Evolutionary conservation across 2,797 vertebrate genomes (phyloP), one percentile per base, ranked within the genome.

Genomic region (Myiothlypis coronata): DNA sequence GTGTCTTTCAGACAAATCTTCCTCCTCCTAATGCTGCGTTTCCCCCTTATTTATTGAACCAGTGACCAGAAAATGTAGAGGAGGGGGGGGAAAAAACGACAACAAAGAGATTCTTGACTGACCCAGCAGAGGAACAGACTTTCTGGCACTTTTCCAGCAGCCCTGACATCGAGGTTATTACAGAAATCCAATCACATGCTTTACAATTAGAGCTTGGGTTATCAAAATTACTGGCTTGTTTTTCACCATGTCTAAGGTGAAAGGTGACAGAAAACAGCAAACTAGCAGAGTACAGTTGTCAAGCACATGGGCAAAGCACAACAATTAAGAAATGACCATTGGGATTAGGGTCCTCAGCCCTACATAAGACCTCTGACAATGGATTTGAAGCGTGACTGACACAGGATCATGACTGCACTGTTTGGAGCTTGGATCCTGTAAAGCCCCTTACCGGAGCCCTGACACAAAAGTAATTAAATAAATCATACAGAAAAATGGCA

Each of bases 401-500:
- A 75, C 80, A 91, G 28, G 55, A 91, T 81, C 89, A 89, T 60
- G 86, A 77, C 64, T 87, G 37, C 44, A 43, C 60, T 64, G 44
- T 70, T 79, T 10, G 6, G 71, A 87, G 57, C 68, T 57, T 83
- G 56, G 34, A 77, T 87, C 53, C 57, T n/a, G 6, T 39, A 87
- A 94, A 92, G 43, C 27, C 56, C 26, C 77, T 90, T 24, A 49
- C 56, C 0, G 0, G 37, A 93, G 17, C 30, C 71, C n/a, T 92
- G 92, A 92, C 63, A 82, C n/a, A 82, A 61, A 93, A 79, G 74
- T 77, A 84, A 93, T 95, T 90, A 90, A 89, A 90, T 83, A 90
- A 80, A 89, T 79, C 63, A 87, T 53, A 92, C 22, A 83, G 60
- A 77, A 94, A 95, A 88, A 75, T 63, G 32, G 8, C 30, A 61